Evolutionary conservation across 30 jellyfish, hydroid and myxozoan genomes (phyloP).

Genomic region (Phacellophora camtschatica): DNA sequence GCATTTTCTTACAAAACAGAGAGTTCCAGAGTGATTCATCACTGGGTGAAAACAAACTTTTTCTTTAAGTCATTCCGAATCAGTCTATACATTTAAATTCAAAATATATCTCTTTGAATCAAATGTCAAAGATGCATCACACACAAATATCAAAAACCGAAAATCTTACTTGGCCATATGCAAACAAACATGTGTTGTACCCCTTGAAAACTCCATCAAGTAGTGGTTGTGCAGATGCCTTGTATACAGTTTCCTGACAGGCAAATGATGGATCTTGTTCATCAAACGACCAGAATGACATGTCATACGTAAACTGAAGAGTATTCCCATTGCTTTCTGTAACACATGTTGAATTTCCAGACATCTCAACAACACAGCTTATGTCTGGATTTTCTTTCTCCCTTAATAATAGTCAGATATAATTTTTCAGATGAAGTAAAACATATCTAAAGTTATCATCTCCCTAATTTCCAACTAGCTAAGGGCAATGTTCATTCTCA

Average conservation of each 20-base stretch:
- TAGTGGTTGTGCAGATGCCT: constrained; percentile 71
- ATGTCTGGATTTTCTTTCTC: constrained; percentile 45
- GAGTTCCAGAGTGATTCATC: too few relatives aligned
- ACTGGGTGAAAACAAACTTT: too few relatives aligned
- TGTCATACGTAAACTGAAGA: constrained; percentile 77
- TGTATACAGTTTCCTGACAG: constrained; percentile 77
- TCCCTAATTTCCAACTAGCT: too few relatives aligned
- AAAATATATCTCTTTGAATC: too few relatives aligned
- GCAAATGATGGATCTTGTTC: constrained; percentile 31
- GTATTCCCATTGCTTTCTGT: constrained; percentile 56
- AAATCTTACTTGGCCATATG: constrained; percentile 98
- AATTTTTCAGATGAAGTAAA: too few relatives aligned
- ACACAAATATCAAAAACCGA: too few relatives aligned
- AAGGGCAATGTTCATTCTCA: too few relatives aligned
- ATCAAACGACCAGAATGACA: constrained; percentile 84
- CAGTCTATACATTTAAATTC: too few relatives aligned
- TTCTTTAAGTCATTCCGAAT: too few relatives aligned
- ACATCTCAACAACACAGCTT: constrained; percentile 60
- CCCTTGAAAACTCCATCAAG: constrained; percentile 82
- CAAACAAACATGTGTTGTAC: constrained; percentile 93
- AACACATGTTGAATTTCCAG: constrained; percentile 31
- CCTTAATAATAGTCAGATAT: constrained; percentile 22
- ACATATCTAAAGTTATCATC: too few relatives aligned
- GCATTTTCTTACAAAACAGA: too few relatives aligned
- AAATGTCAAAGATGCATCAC: too few relatives aligned